Conservation (phyloP, 2,113 vertebrate genomes). For the Camelus bactrianus region DNA sequence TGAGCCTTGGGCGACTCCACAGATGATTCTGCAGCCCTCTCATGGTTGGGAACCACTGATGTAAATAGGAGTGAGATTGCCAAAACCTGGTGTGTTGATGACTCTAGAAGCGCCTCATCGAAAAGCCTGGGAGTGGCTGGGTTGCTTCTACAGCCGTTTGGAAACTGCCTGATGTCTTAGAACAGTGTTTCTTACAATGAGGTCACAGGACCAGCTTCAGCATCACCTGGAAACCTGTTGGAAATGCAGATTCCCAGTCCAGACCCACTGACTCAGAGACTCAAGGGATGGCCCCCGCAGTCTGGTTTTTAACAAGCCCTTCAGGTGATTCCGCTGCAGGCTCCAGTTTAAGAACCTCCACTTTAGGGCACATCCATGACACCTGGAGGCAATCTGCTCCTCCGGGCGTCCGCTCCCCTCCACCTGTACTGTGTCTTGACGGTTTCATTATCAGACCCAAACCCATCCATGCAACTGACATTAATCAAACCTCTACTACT, state of each 20-base stretch:
- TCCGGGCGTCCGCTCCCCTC: fast-evolving
- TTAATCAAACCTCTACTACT: not conserved
- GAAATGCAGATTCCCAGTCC: not conserved
- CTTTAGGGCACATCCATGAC: not conserved
- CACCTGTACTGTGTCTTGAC: not conserved
- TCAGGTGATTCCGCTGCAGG: not conserved
- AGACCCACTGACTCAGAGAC: not conserved
- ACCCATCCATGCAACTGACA: not conserved
- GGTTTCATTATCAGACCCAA: not conserved
- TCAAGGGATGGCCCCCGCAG: not conserved
- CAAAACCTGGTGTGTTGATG: no score
- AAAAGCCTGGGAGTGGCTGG: not conserved
- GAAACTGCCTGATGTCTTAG: not conserved
- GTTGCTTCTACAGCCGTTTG: not conserved
- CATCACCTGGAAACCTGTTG: not conserved
- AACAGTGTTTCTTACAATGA: not conserved
- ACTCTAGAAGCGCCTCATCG: not conserved
- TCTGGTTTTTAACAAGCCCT: not conserved
- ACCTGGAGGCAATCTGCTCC: not conserved
- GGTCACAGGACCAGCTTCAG: not conserved
- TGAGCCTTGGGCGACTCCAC: not conserved
- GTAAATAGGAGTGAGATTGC: not conserved
- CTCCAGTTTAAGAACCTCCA: not conserved
- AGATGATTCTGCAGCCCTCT: not conserved
- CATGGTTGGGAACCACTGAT: no score